Conservation (phyloP, 1,140 invertebrate species). For the Meloidogyne exigua region DNA sequence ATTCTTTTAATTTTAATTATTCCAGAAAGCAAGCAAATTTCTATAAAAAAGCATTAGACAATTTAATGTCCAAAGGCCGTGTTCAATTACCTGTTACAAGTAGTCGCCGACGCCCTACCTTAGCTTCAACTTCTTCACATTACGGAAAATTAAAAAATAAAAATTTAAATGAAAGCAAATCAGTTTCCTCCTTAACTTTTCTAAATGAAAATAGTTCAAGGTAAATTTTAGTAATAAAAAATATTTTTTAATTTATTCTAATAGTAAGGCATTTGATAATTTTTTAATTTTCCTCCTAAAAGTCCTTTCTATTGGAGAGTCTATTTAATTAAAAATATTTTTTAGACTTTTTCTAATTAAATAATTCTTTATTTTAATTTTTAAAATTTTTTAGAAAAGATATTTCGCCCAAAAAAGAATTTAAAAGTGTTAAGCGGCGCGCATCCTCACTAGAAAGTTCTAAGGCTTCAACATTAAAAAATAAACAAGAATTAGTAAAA, state of each 20-base stretch:
- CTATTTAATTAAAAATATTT: no score
- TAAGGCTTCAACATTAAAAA: neutral
- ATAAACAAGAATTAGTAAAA: neutral
- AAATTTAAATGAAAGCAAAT: neutral
- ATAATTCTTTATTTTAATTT: neutral
- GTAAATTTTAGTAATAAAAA: neutral
- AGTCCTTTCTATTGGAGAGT: no score
- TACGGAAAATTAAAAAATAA: slow-evolving; percentile 7
- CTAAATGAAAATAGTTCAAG: neutral
- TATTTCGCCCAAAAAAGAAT: neutral
- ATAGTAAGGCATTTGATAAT: no score
- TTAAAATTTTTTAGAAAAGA: neutral
- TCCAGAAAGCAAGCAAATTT: slow-evolving; percentile 29
- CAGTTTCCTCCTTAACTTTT: neutral
- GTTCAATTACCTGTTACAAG: neutral
- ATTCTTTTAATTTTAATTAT: neutral
- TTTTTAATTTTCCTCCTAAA: no score
- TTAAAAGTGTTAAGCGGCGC: neutral
- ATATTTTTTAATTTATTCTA: no score
- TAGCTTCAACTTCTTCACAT: neutral
- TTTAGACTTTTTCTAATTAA: no score
- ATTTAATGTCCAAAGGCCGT: slow-evolving; percentile 13
- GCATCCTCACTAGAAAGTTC: neutral
- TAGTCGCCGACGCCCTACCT: neutral
- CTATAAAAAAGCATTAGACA: slow-evolving; percentile 28